Percentiles rank a stretch among this genome's conserved stretches.
Conservation (phyloP, 1,140 invertebrate genomes). For the Hycleus cichorii region DNA sequence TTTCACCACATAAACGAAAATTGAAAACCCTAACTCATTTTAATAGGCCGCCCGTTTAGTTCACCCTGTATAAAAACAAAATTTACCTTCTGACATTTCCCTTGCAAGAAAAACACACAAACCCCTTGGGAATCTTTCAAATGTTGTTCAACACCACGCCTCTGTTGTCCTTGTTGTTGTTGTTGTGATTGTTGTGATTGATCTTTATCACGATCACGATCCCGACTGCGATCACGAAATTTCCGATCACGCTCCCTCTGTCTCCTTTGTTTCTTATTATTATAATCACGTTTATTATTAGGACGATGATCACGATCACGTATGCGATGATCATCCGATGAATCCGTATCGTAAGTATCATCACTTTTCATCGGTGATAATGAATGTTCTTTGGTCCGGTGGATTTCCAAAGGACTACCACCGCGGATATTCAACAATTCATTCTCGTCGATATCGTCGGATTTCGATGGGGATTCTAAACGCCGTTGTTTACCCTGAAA, state of each 20-base stretch:
- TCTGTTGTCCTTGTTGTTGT: conserved; percentile 23
- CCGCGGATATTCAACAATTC: conserved; percentile 72
- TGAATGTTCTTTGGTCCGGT: conserved; percentile 26
- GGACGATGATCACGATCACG: no score
- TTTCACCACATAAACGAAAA: no score
- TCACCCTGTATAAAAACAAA: background rate
- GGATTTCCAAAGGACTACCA: conserved; percentile 46
- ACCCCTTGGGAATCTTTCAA: conserved; percentile 58
- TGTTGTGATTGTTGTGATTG: conserved; percentile 10
- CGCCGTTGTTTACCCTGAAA: conserved; percentile 42
- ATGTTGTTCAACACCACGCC: conserved; percentile 22
- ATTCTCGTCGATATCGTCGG: conserved; percentile 62
- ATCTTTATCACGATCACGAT: background rate
- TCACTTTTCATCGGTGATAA: no score
- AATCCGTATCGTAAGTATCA: no score
- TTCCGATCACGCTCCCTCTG: background rate
- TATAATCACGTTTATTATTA: no score
- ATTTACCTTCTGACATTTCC: conserved; percentile 70
- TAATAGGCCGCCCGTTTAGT: no score
- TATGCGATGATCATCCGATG: no score
- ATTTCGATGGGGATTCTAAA: conserved; percentile 35
- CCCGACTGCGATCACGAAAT: background rate
- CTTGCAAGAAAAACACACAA: conserved; percentile 80
- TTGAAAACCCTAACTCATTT: no score
- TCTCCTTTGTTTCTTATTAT: background rate